Percentiles rank a stretch among this genome's conserved stretches.
phyloP scores from a whole-genome alignment of 2,113 vertebrate genomes.

The Myotis brandtii region DNA sequence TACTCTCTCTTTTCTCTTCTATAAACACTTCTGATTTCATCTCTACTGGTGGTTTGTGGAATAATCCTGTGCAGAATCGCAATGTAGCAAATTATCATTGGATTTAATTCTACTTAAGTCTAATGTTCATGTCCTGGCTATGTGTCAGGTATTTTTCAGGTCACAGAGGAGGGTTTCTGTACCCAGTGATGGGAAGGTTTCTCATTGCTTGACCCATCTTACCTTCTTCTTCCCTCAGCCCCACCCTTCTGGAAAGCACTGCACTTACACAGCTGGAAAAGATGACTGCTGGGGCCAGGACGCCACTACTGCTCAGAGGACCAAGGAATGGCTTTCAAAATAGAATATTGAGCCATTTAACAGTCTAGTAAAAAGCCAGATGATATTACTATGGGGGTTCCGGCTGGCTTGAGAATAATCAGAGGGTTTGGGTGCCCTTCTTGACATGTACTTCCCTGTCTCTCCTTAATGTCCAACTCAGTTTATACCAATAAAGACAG shows the following conservation, averaged over 20 bases:
- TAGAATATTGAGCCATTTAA: background rate
- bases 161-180: background rate
- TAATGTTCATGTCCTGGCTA: background rate
- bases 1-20: background rate
- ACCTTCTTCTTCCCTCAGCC: background rate
- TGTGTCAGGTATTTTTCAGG: slow-evolving; percentile 33
- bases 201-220: background rate
- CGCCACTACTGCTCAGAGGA: background rate
- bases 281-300: background rate
- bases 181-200: background rate
- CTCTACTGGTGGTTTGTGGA: background rate
- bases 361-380: slow-evolving; percentile 36
- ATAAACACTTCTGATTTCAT: background rate
- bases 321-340: slow-evolving; percentile 22
- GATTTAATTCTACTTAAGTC: background rate
- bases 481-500: background rate
- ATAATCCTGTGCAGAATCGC: background rate
- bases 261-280: slow-evolving; percentile 13
- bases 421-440: background rate
- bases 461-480: background rate
- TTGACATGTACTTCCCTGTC: background rate
- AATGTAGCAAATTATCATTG: background rate
- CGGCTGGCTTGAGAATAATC: background rate
- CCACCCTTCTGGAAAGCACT: slow-evolving; percentile 25
- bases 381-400: background rate